Evolutionary conservation across 2,888 invertebrate species (phyloP).

Genomic region (Norana najaformis): DNA sequence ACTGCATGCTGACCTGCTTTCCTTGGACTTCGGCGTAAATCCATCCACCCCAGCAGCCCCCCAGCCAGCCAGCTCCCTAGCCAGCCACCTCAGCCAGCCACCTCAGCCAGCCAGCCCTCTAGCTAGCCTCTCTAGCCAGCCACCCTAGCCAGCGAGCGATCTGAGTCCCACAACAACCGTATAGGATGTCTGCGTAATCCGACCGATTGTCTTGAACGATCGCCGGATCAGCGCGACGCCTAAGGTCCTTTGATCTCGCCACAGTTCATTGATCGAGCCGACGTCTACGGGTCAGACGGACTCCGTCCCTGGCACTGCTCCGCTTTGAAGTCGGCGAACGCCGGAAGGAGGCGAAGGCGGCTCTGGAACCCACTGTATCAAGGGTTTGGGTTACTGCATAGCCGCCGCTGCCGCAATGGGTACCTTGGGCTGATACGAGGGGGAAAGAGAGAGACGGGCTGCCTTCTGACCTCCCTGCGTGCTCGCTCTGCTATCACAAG

Average conservation of each 20-base stretch:
- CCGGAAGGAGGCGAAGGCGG: not conserved
- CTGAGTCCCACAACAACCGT: not conserved
- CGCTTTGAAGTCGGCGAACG: not conserved
- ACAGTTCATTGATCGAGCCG: not conserved
- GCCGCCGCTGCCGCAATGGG: too few species aligned
- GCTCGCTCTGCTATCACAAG: not conserved
- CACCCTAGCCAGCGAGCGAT: not conserved
- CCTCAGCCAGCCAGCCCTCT: not conserved
- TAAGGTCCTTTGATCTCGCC: not conserved
- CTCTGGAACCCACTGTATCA: too few species aligned
- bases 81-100: not conserved
- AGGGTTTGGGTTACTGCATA: too few species aligned
- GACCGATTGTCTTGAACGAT: not conserved
- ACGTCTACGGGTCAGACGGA: not conserved
- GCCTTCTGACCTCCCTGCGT: not conserved
- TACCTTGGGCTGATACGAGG: too few species aligned
- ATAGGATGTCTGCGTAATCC: not conserved
- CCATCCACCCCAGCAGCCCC: not conserved
- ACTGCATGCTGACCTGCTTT: not conserved
- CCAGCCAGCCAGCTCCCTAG: too few species aligned
- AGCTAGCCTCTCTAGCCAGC: not conserved
- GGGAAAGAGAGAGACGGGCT: too few species aligned
- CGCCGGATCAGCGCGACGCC: not conserved
- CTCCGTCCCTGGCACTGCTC: not conserved
- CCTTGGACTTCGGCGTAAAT: too few species aligned